phyloP scores from a whole-genome alignment of 2,113 vertebrate genomes.

The Grammomys dolichurus region DNA sequence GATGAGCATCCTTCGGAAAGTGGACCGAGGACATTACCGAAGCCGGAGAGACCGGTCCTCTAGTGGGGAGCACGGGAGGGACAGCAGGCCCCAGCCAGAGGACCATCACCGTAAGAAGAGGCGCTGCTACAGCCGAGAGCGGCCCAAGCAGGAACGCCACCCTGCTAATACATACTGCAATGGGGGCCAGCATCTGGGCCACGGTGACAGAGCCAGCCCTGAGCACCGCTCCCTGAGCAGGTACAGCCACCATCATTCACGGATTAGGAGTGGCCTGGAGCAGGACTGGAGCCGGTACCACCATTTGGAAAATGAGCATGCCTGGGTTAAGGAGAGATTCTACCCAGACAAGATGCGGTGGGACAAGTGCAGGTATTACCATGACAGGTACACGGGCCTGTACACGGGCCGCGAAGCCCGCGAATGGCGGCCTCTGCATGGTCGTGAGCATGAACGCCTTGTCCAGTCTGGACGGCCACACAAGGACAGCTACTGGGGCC shows the following conservation, averaged over 20 bases:
- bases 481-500: constrained; percentile 81
- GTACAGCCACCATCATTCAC: constrained; percentile 82
- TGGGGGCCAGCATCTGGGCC: constrained; percentile 73
- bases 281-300: constrained; percentile 85
- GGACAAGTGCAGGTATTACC: constrained; percentile 86
- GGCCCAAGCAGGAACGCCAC: constrained; percentile 60
- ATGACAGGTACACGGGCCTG: constrained; percentile 78
- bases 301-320: constrained; percentile 85
- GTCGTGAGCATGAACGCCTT: constrained; percentile 79
- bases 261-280: constrained; percentile 83
- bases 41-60: constrained; percentile 82
- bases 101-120: constrained; percentile 63
- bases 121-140: constrained; percentile 62
- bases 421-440: constrained; percentile 81
- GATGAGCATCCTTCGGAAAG: constrained; percentile 72
- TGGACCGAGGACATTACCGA: constrained; percentile 86
- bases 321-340: constrained; percentile 86
- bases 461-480: constrained; percentile 79
- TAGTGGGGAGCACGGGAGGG: constrained; percentile 77
- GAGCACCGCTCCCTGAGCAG: constrained; percentile 80
- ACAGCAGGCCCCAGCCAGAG: constrained; percentile 62
- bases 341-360: constrained; percentile 85
- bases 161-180: constrained; percentile 65
- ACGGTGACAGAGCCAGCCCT: constrained; percentile 67
- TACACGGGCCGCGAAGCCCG: constrained; percentile 84